Conservation (phyloP, 2,888 invertebrate species). For the Atethmia centrago region DNA sequence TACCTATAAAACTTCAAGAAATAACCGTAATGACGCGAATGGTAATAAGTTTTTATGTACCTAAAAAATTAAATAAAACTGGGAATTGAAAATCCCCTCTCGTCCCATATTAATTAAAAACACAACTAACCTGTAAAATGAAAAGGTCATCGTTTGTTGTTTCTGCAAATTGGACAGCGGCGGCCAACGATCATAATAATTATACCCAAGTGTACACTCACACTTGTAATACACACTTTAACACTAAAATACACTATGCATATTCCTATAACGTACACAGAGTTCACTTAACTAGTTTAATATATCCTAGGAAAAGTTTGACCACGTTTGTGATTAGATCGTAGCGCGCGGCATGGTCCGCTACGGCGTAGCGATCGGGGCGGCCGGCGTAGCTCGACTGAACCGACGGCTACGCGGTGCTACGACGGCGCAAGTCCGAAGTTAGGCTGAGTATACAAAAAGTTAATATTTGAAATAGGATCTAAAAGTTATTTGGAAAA, state of each 20-base stretch:
- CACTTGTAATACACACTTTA: slow-evolving; percentile 71
- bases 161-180: slow-evolving; percentile 78
- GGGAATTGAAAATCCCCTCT: slow-evolving; percentile 51
- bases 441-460: slow-evolving; percentile 68
- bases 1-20: slow-evolving; percentile 59
- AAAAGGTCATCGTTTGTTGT: slow-evolving; percentile 84
- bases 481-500: slow-evolving; percentile 46
- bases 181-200: slow-evolving; percentile 73
- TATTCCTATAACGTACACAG: slow-evolving; percentile 65
- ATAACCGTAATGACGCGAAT: slow-evolving; percentile 43
- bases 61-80: slow-evolving; percentile 45
- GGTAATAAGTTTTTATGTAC: slow-evolving; percentile 62
- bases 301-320: slow-evolving; percentile 68
- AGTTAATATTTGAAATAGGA: slow-evolving; percentile 57
- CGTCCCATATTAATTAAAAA: slow-evolving; percentile 82
- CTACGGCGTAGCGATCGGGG: slow-evolving; percentile 80
- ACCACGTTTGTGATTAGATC: slow-evolving; percentile 67
- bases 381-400: slow-evolving; percentile 82
- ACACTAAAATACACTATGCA: slow-evolving; percentile 71
- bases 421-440: slow-evolving; percentile 81
- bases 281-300: slow-evolving; percentile 63
- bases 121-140: slow-evolving; percentile 87
- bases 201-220: slow-evolving; percentile 72
- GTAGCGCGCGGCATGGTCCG: slow-evolving; percentile 69
- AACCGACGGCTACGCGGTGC: slow-evolving; percentile 73